A percentile compares a stretch with the other conserved stretches of the same genome.
phyloP scores from a whole-genome alignment of 1,140 invertebrate genomes.

The Fopius arisanus region DNA sequence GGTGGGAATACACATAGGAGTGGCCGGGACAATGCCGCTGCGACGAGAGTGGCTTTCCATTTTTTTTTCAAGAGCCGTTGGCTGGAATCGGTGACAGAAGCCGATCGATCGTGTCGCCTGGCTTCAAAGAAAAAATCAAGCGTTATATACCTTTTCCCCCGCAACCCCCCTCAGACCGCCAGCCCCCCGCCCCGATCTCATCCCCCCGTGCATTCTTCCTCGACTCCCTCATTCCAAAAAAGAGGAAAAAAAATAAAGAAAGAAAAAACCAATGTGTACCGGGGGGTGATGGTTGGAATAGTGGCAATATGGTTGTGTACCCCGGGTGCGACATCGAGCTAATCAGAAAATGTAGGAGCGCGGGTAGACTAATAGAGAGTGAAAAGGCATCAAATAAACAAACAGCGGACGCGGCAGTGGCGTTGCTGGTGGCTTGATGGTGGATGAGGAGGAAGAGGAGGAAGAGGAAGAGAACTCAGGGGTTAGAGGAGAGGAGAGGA shows the following conservation, averaged over 20 bases:
- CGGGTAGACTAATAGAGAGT: constrained; percentile 64
- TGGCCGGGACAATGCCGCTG: constrained; percentile 12
- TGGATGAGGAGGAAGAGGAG: background rate
- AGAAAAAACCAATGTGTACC: constrained; percentile 15
- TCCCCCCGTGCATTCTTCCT: background rate
- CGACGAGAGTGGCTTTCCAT: constrained; percentile 26
- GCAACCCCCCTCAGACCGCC: background rate
- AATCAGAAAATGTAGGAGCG: constrained; percentile 65
- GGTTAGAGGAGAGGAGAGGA: background rate
- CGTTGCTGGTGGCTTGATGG: constrained; percentile 18
- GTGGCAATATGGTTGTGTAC: constrained; percentile 25
- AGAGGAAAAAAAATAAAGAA: background rate
- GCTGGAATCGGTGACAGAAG: constrained; percentile 46
- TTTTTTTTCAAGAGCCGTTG: constrained; percentile 11
- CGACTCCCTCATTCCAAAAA: background rate
- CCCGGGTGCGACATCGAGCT: constrained; percentile 56
- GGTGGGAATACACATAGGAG: background rate
- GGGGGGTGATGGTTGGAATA: constrained; percentile 15
- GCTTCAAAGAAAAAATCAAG: constrained; percentile 43
- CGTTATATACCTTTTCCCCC: background rate
- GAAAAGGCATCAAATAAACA: constrained; percentile 67
- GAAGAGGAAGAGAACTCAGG: background rate
- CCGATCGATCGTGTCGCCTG: constrained; percentile 47
- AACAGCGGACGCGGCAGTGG: constrained; percentile 50
- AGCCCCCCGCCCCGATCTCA: background rate